These are phyloP conservation scores for Dermatemys mawii DNA, from an alignment of 2,113 vertebrate genomes.

Conservation along the genomic window DNA sequence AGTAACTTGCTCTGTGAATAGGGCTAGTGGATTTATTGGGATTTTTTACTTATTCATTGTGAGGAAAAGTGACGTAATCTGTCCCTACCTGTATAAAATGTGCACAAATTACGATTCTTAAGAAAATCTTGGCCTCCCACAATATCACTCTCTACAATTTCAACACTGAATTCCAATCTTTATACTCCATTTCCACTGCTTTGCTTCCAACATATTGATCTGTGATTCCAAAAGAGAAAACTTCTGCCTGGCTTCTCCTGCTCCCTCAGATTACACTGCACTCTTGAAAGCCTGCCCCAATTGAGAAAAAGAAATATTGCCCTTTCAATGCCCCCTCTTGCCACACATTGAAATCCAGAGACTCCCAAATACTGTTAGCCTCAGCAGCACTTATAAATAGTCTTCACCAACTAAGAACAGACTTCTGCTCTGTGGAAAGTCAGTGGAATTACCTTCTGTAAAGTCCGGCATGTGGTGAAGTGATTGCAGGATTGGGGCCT, in stretches of 20 bases:
- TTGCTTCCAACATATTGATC: rapidly evolving
- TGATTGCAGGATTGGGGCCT: neutral
- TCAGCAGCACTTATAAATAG: neutral
- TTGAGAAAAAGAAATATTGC: neutral
- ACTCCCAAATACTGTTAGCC: neutral
- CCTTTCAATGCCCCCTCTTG: neutral
- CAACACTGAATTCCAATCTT: neutral
- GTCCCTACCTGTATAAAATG: neutral
- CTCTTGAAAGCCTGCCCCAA: neutral
- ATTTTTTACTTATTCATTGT: neutral
- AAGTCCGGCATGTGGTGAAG: neutral
- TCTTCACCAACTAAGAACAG: neutral
- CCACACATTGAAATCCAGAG: neutral
- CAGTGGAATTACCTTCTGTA: neutral
- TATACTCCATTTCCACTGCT: neutral
- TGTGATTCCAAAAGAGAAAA: neutral
- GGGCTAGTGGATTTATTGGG: neutral
- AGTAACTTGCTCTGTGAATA: too few species aligned
- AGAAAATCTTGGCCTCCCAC: neutral
- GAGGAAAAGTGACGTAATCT: neutral
- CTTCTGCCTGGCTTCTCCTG: neutral
- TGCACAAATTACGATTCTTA: neutral
- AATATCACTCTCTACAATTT: neutral
- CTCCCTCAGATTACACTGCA: neutral
- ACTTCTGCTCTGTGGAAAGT: neutral